phyloP scores from a whole-genome alignment of 1,140 invertebrate species.

The Pinna nobilis region DNA sequence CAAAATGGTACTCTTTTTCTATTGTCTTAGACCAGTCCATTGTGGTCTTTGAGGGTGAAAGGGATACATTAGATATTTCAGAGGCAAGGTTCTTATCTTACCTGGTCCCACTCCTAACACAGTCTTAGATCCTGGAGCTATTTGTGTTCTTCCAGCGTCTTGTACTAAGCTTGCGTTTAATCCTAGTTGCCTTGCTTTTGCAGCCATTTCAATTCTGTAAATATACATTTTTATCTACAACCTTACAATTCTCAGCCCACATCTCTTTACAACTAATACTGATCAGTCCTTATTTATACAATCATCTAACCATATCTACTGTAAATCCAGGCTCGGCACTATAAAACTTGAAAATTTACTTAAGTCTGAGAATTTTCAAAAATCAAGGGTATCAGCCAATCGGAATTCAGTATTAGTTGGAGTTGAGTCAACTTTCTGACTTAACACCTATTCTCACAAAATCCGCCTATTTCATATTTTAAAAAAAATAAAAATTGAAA shows the following conservation, averaged over 20 bases:
- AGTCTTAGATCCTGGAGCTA: conserved; percentile 88
- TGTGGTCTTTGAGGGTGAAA: not conserved
- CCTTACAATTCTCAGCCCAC: too few species aligned
- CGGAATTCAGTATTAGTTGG: too few species aligned
- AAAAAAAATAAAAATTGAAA: not conserved
- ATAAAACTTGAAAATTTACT: too few species aligned
- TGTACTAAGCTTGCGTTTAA: conserved; percentile 84
- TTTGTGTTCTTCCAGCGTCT: conserved; percentile 94
- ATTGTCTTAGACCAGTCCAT: too few species aligned
- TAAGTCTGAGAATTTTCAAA: too few species aligned
- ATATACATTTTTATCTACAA: not conserved
- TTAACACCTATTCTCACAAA: too few species aligned
- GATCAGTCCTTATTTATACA: not conserved
- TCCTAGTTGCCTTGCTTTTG: conserved; percentile 81
- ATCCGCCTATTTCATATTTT: not conserved
- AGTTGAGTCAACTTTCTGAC: not conserved
- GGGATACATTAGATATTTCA: too few species aligned
- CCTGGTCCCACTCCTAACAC: conserved; percentile 91
- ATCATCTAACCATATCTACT: not conserved
- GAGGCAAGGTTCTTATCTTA: too few species aligned
- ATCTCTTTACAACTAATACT: too few species aligned
- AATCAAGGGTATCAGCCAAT: too few species aligned
- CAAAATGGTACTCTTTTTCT: too few species aligned
- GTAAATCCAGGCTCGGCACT: too few species aligned
- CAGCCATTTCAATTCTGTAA: conserved; percentile 76